Percentiles rank a stretch among this genome's conserved stretches.
These are phyloP conservation scores for Neocrepidodera transversa DNA, from an alignment of 2,888 invertebrate genomes.

Conservation along the genomic window DNA sequence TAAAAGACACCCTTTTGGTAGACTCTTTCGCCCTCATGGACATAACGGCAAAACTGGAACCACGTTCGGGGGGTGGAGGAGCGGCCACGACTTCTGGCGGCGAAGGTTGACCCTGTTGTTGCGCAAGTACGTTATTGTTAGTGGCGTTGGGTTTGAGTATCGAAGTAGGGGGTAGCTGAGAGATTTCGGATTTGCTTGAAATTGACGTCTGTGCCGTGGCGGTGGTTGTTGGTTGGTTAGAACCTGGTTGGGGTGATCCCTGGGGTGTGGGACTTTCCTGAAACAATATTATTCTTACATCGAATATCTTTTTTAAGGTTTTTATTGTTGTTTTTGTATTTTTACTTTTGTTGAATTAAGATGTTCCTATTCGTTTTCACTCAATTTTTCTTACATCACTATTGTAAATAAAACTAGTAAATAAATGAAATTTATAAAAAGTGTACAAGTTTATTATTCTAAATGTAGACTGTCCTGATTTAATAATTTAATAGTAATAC, in stretches of 20 bases:
- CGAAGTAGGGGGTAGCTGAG: conserved; percentile 52
- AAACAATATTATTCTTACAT: conserved; percentile 34
- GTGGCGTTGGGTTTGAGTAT: conserved; percentile 56
- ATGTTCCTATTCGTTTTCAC: no score
- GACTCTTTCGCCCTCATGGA: conserved; percentile 63
- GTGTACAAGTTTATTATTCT: no score
- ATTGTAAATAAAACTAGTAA: no score
- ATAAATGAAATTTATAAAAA: no score
- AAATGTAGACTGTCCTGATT: no score
- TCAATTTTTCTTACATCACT: no score
- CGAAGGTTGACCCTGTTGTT: conserved; percentile 42
- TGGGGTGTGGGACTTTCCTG: conserved; percentile 55
- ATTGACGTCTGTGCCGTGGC: conserved; percentile 54
- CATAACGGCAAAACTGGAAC: conserved; percentile 88
- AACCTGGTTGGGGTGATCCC: conserved; percentile 54
- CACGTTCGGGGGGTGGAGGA: conserved; percentile 85
- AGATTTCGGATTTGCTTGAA: conserved; percentile 51
- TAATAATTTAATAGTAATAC: no score
- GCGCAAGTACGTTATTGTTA: conserved; percentile 45
- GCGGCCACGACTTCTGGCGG: conserved; percentile 58
- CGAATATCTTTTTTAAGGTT: no score
- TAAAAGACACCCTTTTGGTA: conserved; percentile 59
- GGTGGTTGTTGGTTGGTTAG: conserved; percentile 53
- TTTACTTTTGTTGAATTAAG: no score
- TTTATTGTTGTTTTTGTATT: no score